phyloP scores from a whole-genome alignment of 2,797 vertebrate genomes.

The Hydrocynus forskahlii region DNA sequence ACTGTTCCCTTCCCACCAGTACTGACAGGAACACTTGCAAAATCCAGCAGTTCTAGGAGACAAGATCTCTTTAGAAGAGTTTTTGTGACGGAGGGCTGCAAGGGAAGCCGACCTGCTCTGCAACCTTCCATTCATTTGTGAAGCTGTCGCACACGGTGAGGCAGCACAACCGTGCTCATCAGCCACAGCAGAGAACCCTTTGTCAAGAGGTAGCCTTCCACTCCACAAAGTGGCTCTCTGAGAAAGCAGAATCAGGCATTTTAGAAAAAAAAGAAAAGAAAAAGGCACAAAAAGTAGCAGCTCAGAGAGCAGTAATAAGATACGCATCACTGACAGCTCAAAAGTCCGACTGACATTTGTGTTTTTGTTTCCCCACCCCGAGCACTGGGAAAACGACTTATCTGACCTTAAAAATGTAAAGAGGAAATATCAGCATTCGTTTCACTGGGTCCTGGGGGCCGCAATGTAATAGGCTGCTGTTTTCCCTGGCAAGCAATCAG shows the following conservation, averaged over 20 bases:
- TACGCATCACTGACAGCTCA: slow-evolving; percentile 35
- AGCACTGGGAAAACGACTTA: slow-evolving; percentile 9
- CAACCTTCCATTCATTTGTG: slow-evolving; percentile 38
- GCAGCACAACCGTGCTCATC: slow-evolving; percentile 42
- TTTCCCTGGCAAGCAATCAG: slow-evolving; percentile 21
- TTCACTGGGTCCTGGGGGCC: not conserved
- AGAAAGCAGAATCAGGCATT: slow-evolving; percentile 29
- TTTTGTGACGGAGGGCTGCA: not conserved
- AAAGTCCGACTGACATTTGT: slow-evolving; percentile 16
- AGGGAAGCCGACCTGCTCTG: slow-evolving; percentile 24
- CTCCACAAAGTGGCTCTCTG: slow-evolving; percentile 28
- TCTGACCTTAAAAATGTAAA: slow-evolving; percentile 34
- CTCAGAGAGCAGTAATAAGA: slow-evolving; percentile 37
- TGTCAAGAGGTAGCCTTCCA: slow-evolving; percentile 43
- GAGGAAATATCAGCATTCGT: not conserved
- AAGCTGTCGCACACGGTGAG: slow-evolving; percentile 39
- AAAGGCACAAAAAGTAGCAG: slow-evolving; percentile 17
- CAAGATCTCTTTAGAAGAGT: slow-evolving; percentile 24
- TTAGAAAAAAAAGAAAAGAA: slow-evolving; percentile 20
- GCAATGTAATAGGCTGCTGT: not conserved
- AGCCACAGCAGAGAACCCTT: slow-evolving; percentile 37
- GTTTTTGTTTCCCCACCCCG: slow-evolving; percentile 24
- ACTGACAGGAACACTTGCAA: not conserved
- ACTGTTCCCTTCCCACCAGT: not conserved
- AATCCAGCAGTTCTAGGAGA: not conserved